Conservation (phyloP, 1,140 invertebrate species). For the Drosophila carrolli region DNA sequence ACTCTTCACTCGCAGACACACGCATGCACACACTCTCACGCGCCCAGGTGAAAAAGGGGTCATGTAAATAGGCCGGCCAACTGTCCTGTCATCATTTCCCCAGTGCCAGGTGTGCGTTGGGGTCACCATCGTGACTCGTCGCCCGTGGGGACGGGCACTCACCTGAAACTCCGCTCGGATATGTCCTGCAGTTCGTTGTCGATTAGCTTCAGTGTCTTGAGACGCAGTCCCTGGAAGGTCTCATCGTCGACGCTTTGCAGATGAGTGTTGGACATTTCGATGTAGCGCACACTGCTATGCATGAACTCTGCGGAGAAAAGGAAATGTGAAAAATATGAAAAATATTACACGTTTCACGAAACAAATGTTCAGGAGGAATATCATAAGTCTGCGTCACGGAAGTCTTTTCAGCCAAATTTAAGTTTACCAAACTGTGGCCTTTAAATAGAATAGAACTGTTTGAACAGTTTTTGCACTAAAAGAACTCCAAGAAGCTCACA, state of each 20-base stretch:
- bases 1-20: constrained; percentile 39
- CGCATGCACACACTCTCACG: constrained; percentile 27
- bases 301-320: constrained; percentile 83
- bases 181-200: constrained; percentile 86
- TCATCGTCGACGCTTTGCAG: constrained; percentile 85
- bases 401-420: not conserved
- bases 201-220: constrained; percentile 86
- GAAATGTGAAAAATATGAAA: not conserved
- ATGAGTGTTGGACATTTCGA: constrained; percentile 86
- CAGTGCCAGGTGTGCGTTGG: constrained; percentile 14
- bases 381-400: not conserved
- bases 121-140: constrained; percentile 60
- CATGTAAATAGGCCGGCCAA: constrained; percentile 67
- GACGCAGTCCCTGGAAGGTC: constrained; percentile 84
- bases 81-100: constrained; percentile 61
- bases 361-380: not conserved
- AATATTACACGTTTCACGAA: too few relatives aligned
- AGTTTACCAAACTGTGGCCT: too few relatives aligned
- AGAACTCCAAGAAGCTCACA: too few relatives aligned
- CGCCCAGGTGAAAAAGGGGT: constrained; percentile 38
- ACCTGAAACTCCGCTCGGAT: constrained; percentile 84
- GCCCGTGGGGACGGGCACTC: constrained; percentile 40
- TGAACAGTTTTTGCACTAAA: too few relatives aligned
- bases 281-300: constrained; percentile 85
- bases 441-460: too few relatives aligned